These are phyloP conservation scores for Psococerastis gibbosa DNA, from an alignment of 2,888 invertebrate species.

Conservation along the genomic window DNA sequence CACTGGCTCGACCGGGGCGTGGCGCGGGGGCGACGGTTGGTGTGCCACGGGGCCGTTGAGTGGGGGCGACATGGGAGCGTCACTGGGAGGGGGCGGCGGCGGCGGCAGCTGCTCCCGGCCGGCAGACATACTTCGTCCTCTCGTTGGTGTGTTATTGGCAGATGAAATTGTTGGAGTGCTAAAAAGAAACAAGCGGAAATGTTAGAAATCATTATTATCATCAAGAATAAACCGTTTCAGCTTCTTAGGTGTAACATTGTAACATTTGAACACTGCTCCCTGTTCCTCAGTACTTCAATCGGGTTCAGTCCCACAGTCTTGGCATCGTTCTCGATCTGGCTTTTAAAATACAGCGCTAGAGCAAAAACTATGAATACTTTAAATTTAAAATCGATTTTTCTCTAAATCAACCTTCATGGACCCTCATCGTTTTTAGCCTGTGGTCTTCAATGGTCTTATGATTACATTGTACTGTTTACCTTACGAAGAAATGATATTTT, in stretches of 20 bases:
- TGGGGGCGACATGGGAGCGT: slow-evolving; percentile 41
- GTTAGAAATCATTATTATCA: slow-evolving; percentile 7
- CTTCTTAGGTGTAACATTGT: neutral
- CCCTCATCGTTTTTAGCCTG: too few relatives aligned
- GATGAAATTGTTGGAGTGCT: slow-evolving; percentile 28
- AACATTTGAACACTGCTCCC: neutral
- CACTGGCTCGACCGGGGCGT: slow-evolving; percentile 28
- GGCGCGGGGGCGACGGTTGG: slow-evolving; percentile 40
- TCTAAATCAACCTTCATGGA: too few relatives aligned
- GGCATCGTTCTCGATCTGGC: too few relatives aligned
- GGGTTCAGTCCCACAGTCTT: too few relatives aligned
- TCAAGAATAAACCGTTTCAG: neutral
- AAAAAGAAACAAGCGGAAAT: too few relatives aligned
- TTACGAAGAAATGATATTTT: too few relatives aligned
- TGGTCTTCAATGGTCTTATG: too few relatives aligned
- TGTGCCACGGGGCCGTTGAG: slow-evolving; percentile 27
- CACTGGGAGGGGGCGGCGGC: slow-evolving; percentile 46
- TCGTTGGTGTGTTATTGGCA: slow-evolving; percentile 46
- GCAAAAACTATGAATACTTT: too few relatives aligned
- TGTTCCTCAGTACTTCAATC: too few relatives aligned
- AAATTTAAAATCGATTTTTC: too few relatives aligned
- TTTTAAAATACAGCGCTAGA: too few relatives aligned
- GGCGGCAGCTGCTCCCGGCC: slow-evolving; percentile 51
- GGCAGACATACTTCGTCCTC: slow-evolving; percentile 43
- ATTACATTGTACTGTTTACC: too few relatives aligned